A percentile compares a stretch with the other conserved stretches of the same genome.
Conservation (phyloP, 2,888 invertebrate species). For the Drosophila gaucha region DNA sequence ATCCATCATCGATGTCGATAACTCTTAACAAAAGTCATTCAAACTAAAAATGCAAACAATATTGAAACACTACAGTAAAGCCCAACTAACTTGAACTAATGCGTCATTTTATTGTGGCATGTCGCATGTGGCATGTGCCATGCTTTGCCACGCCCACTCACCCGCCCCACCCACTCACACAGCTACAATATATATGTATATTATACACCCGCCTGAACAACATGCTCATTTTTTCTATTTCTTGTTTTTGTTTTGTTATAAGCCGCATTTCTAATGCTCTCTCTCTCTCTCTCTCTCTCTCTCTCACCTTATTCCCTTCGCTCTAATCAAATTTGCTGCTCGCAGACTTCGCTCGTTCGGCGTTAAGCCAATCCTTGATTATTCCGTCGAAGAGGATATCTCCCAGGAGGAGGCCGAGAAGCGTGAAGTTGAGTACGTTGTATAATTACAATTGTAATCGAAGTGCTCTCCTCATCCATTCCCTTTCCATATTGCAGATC, state of each 20-base stretch:
- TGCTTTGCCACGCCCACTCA: background rate
- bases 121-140: slow-evolving; percentile 1
- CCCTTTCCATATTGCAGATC: slow-evolving; percentile 63
- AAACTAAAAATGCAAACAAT: background rate
- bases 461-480: background rate
- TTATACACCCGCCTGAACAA: background rate
- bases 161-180: background rate
- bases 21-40: background rate
- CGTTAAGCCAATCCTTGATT: slow-evolving; percentile 99
- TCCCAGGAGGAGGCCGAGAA: slow-evolving; percentile 97
- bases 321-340: slow-evolving; percentile 16
- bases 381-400: slow-evolving; percentile 98
- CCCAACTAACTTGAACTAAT: background rate
- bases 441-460: background rate
- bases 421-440: slow-evolving; percentile 95
- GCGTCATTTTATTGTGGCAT: background rate
- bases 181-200: background rate
- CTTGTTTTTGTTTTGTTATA: background rate
- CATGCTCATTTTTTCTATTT: background rate
- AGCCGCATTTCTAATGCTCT: slow-evolving; percentile 19
- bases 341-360: slow-evolving; percentile 94
- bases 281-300: slow-evolving; percentile 2
- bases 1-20: slow-evolving; percentile 3
- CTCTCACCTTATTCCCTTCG: too few relatives aligned
- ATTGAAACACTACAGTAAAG: background rate